Base-by-base conservation (phyloP, 2,113 vertebrate species). In the Lepus americanus region DNA sequence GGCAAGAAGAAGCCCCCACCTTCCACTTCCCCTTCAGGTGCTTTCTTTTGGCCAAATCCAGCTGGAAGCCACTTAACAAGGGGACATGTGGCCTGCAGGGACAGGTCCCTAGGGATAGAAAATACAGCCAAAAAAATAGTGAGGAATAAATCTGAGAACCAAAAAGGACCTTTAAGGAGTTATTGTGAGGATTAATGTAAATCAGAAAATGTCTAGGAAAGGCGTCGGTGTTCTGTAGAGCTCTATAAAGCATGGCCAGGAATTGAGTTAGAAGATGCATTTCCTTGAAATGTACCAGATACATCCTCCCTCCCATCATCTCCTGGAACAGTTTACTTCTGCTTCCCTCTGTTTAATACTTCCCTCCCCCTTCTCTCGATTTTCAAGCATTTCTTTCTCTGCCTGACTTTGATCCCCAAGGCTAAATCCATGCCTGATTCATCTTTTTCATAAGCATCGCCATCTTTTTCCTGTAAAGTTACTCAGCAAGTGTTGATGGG, bases 61-160 rank as follows among this genome's bases (percentile, higher is more conserved):
- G 1, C 1, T 25, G 7, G 36, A 39, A 76, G 9, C 5, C 23
- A 10, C 39, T 4, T 13, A 67, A 20, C 9, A 6, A 49, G 11
- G 16, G 29, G 12, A 4, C 0, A 0, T 4, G 2, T 14, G 17
- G 55, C 66, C 64, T 74, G 3, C 22, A 39, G 19, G 2, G 5
- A 63, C 25, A 29, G 44, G 49, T 13, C 7, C 12, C 44, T 78
- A 12, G 16, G 3, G 12, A 59, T 19, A 63, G 31, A 73, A 19
- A 80, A 6, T 19, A 88, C 17, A 81, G 36, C 31, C 14, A 49
- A 22, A 66, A 36, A 73, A 70, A 44, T 61, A 74, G 49, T 25
- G 22, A 89, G 23, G n/a, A 74, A 8, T 67, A 76, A 83, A 72
- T 67, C 25, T n/a, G 23, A 87, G n/a, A 20, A 9, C 36, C 84